Conservation (phyloP, 2,797 vertebrate species). For the Parambassis ranga region DNA sequence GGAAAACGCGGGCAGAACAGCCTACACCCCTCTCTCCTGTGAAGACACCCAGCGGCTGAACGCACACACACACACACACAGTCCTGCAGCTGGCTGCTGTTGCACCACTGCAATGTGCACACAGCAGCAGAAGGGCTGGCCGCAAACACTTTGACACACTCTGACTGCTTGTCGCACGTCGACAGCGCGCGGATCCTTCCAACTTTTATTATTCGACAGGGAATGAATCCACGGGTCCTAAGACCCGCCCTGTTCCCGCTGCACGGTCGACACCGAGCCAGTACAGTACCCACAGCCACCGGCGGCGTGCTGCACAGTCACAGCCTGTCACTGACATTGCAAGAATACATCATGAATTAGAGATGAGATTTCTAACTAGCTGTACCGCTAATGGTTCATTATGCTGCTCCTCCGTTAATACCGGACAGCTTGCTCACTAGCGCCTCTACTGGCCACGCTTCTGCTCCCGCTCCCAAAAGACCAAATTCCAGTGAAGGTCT, state of each 20-base stretch:
- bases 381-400: not conserved
- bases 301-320: too few relatives aligned
- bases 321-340: too few relatives aligned
- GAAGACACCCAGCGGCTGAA: slow-evolving; percentile 35
- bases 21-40: not conserved
- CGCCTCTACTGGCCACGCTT: slow-evolving; percentile 45
- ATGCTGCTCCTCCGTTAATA: not conserved
- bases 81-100: slow-evolving; percentile 25
- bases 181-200: slow-evolving; percentile 17
- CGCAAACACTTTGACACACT: slow-evolving; percentile 11
- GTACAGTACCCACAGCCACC: not conserved
- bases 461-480: not conserved
- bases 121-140: not conserved
- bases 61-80: not conserved
- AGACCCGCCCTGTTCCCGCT: slow-evolving; percentile 49
- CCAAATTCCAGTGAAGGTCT: not conserved
- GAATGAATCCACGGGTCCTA: slow-evolving; percentile 63
- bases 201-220: slow-evolving; percentile 68
- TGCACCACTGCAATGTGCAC: slow-evolving; percentile 21
- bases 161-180: slow-evolving; percentile 17
- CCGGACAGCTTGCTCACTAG: not conserved
- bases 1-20: slow-evolving; percentile 42
- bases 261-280: not conserved
- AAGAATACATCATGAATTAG: too few relatives aligned
- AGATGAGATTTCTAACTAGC: not conserved